Percentiles rank a stretch among this genome's conserved stretches.
Evolutionary conservation across 2,888 invertebrate species (phyloP).

Genomic region (Heterodera filipjevi): DNA sequence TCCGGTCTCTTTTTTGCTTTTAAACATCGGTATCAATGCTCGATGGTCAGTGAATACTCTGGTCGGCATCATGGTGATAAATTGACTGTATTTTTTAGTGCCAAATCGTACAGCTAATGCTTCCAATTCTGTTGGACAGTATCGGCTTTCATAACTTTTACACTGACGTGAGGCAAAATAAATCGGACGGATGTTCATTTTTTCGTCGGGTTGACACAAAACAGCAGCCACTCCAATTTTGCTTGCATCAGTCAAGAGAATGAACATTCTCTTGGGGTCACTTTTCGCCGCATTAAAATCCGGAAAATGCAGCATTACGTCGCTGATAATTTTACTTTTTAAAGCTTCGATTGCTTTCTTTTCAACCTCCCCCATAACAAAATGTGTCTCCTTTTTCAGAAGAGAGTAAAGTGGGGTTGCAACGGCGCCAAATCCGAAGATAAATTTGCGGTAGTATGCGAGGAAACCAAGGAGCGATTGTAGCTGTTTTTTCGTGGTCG

Average conservation of each 20-base stretch:
- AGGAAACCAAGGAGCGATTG: too few species aligned
- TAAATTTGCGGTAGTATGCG: too few species aligned
- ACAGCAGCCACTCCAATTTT: constrained; percentile 43
- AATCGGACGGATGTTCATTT: constrained; percentile 41
- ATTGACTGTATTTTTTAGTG: constrained; percentile 32
- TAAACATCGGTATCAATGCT: constrained; percentile 37
- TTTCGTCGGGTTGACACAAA: too few species aligned
- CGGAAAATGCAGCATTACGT: constrained; percentile 43
- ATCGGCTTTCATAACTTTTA: constrained; percentile 36
- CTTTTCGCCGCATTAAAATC: constrained; percentile 41
- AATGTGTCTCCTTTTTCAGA: too few species aligned
- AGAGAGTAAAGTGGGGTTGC: too few species aligned
- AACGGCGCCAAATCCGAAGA: too few species aligned
- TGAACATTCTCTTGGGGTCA: constrained; percentile 37
- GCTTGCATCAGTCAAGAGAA: constrained; percentile 45
- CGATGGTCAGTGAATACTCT: constrained; percentile 40
- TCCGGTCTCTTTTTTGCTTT: constrained; percentile 27
- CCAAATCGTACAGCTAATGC: constrained; percentile 41
- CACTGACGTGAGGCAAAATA: constrained; percentile 41
- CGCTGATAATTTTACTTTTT: constrained; percentile 29
- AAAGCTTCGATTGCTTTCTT: constrained; percentile 41
- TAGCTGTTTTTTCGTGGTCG: too few species aligned
- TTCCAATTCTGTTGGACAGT: too few species aligned
- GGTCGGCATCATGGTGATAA: constrained; percentile 33
- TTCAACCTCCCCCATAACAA: constrained; percentile 30